phyloP scores from a whole-genome alignment of 2,113 vertebrate genomes.

The Myotis brandtii region DNA sequence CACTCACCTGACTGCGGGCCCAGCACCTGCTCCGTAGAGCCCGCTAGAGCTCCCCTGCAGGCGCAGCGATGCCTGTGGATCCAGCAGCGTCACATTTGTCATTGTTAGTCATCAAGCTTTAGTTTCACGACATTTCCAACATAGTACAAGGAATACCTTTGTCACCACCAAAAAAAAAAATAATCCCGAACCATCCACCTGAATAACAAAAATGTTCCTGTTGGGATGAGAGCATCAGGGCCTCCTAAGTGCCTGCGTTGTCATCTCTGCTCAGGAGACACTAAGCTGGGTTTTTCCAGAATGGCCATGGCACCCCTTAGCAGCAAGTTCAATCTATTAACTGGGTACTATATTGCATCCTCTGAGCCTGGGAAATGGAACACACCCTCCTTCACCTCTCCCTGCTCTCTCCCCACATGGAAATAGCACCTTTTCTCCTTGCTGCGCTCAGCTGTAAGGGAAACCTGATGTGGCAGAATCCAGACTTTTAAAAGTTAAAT shows the following conservation, averaged over 20 bases:
- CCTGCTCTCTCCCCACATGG: not conserved
- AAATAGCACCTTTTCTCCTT: not conserved
- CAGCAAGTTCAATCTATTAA: not conserved
- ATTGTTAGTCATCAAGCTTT: slow-evolving; percentile 37
- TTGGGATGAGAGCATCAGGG: not conserved
- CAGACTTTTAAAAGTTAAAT: not conserved
- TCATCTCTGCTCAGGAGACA: not conserved
- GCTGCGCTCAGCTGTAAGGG: not conserved
- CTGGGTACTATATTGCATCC: not conserved
- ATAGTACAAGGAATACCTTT: not conserved
- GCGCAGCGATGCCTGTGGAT: not conserved
- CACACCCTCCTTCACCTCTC: not conserved
- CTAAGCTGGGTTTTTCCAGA: not conserved
- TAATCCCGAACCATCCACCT: not conserved
- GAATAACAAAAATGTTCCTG: not conserved
- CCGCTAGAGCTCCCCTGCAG: not conserved
- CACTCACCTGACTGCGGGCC: not conserved
- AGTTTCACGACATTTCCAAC: slow-evolving; percentile 45
- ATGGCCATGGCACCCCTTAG: not conserved
- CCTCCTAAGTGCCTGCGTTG: not conserved
- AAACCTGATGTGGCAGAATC: not conserved
- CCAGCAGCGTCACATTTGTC: not conserved
- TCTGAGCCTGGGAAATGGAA: not conserved
- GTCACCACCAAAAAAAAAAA: not conserved
- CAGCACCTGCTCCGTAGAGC: not conserved